Percentiles rank a stretch among this genome's conserved stretches.
phyloP scores from a whole-genome alignment of 2,888 invertebrate genomes.

The Eupithecia subumbrata region DNA sequence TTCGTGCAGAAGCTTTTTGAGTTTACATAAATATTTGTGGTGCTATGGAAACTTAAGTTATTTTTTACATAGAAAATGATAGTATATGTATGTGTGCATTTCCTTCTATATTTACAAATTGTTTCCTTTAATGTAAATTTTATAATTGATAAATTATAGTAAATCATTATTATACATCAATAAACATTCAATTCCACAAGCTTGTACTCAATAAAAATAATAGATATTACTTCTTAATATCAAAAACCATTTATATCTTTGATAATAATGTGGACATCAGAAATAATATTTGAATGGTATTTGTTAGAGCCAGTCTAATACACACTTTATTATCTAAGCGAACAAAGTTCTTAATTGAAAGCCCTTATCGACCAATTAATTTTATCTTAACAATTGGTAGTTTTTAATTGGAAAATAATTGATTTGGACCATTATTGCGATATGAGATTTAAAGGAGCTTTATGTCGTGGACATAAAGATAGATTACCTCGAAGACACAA shows the following conservation, averaged over 20 bases:
- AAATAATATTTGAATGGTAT: neutral
- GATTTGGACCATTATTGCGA: conserved; percentile 58
- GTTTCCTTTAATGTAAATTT: neutral
- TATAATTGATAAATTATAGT: neutral
- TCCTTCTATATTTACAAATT: neutral
- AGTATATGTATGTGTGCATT: neutral
- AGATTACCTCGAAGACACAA: neutral
- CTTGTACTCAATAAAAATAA: neutral
- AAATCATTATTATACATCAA: neutral
- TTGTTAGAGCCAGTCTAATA: neutral
- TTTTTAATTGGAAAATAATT: conserved; percentile 69
- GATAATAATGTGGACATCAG: neutral
- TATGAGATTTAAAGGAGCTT: conserved; percentile 45
- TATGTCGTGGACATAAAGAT: conserved; percentile 31
- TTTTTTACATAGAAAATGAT: neutral
- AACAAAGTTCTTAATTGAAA: conserved; percentile 38
- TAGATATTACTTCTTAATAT: neutral
- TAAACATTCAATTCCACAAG: neutral
- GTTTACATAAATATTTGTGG: neutral
- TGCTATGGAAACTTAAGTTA: neutral
- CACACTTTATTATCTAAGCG: neutral
- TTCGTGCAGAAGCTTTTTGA: neutral
- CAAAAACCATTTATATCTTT: neutral
- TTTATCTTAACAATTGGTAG: conserved; percentile 41
- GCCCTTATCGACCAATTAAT: conserved; percentile 36